These are phyloP conservation scores for Austrofundulus limnaeus DNA, from an alignment of 2,113 vertebrate genomes.

Conservation along the genomic window DNA sequence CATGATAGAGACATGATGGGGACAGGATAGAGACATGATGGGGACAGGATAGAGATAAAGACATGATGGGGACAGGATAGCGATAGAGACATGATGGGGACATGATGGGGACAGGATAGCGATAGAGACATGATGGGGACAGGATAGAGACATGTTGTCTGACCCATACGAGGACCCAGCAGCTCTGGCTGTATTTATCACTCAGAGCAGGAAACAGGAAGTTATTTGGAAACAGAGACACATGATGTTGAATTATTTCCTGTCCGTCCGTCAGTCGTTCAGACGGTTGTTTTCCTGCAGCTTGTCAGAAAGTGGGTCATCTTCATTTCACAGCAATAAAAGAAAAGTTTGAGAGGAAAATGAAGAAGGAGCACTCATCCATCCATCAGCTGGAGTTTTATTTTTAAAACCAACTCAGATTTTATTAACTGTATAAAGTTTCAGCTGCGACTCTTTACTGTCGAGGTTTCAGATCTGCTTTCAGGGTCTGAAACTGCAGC, in stretches of 20 bases:
- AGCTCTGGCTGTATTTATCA: too few relatives aligned
- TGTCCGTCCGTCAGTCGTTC: not conserved
- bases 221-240: too few relatives aligned
- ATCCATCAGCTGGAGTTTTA: not conserved
- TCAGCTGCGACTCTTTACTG: not conserved
- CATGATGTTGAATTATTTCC: not conserved
- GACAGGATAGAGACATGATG: too few relatives aligned
- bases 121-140: too few relatives aligned
- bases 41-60: too few relatives aligned
- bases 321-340: slow-evolving; percentile 1
- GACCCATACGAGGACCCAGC: too few relatives aligned
- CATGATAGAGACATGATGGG: too few relatives aligned
- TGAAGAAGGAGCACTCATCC: not conserved
- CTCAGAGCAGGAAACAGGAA: too few relatives aligned
- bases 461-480: not conserved
- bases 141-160: too few relatives aligned
- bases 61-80: too few relatives aligned
- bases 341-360: not conserved
- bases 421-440: not conserved
- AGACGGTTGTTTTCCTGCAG: slow-evolving; percentile 10
- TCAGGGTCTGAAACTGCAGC: not conserved
- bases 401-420: not conserved
- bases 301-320: slow-evolving; percentile 27
- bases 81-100: too few relatives aligned
- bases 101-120: too few relatives aligned